Evolutionary conservation across 2,888 invertebrate species (phyloP).

Genomic region (Tenthredo livida): DNA sequence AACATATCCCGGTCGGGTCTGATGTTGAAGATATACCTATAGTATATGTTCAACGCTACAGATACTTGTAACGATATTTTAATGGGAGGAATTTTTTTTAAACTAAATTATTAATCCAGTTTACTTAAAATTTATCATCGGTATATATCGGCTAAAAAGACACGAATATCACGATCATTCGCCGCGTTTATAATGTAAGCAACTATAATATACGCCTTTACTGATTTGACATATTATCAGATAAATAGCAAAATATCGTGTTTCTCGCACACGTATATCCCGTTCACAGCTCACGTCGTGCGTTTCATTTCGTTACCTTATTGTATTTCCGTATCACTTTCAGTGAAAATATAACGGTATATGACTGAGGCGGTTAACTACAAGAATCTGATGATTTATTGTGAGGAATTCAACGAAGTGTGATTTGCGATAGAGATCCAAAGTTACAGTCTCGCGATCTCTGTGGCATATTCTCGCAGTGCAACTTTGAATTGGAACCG

Average conservation of each 20-base stretch:
- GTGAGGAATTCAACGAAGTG: background rate
- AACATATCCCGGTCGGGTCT: background rate
- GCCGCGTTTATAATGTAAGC: background rate
- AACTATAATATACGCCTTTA: background rate
- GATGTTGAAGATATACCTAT: background rate
- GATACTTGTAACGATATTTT: slow-evolving; percentile 3
- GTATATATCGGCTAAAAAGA: background rate
- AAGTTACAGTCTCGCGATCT: slow-evolving; percentile 26
- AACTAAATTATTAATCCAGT: background rate
- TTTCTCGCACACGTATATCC: background rate
- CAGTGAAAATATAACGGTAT: background rate
- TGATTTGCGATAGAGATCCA: slow-evolving; percentile 2
- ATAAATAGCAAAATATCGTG: background rate
- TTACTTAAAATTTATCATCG: background rate
- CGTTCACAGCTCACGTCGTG: background rate
- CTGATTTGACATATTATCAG: background rate
- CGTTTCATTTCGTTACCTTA: background rate
- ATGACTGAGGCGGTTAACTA: background rate
- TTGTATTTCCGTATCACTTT: background rate
- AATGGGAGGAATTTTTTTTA: background rate
- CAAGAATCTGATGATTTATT: background rate
- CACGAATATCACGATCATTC: background rate
- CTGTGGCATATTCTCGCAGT: background rate
- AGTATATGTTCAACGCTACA: background rate
- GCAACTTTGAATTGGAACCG: slow-evolving; percentile 40